Evolutionary conservation across 2,113 vertebrate species (phyloP).

Genomic region (Rhipidura dahli): DNA sequence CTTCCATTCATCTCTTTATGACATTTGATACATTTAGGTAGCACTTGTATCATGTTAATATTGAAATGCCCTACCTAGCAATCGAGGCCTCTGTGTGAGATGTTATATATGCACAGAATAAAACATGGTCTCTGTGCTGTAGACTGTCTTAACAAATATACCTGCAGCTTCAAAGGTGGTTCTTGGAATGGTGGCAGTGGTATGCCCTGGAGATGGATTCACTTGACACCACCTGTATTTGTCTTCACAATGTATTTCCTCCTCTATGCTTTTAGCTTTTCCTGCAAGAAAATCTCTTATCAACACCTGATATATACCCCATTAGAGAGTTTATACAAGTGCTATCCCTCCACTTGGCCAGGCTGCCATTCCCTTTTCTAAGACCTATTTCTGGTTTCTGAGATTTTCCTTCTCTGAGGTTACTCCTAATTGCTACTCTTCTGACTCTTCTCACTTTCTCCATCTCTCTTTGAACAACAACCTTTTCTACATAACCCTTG

Average conservation of each 20-base stretch:
- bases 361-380: not conserved
- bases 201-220: not conserved
- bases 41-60: not conserved
- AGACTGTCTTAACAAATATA: not conserved
- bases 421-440: not conserved
- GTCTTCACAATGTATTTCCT: not conserved
- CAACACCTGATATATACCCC: not conserved
- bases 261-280: not conserved
- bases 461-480: not conserved
- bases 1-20: not conserved
- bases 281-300: not conserved
- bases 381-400: not conserved
- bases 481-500: not conserved
- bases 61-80: rapidly evolving
- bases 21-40: not conserved
- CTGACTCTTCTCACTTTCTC: not conserved
- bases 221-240: not conserved
- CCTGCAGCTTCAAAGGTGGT: not conserved
- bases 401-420: not conserved
- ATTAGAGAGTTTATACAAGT: not conserved
- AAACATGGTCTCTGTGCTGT: not conserved
- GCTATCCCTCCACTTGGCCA: not conserved
- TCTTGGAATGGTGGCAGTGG: not conserved
- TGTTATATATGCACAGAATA: not conserved
- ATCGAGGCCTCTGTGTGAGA: not conserved